Base-by-base conservation (phyloP, 2,888 invertebrate species). In the Gymnoscelis rufifasciata region DNA sequence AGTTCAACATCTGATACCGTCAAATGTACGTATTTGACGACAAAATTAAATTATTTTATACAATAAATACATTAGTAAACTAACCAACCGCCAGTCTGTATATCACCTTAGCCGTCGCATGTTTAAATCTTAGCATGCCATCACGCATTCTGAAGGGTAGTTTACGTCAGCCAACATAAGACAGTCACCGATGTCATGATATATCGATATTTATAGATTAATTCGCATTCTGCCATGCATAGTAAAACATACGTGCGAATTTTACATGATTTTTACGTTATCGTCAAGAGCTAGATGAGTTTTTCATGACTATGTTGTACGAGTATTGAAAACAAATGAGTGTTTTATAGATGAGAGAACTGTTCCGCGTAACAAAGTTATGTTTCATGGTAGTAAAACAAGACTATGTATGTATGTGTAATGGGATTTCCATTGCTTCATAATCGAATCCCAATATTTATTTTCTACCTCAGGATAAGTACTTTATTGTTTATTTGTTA, bases 91-190 rank as follows among this genome's bases (percentile, higher is more conserved):
- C n/a, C n/a, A n/a, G n/a, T n/a, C n/a, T n/a, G n/a, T n/a, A n/a
- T n/a, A n/a, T n/a, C n/a, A n/a, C n/a, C n/a, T 33, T 37, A 46
- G 36, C 27, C 38, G 26, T 50, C 35, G 43, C 52, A 52, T 52
- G 45, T 54, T 55, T 58, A 58, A 54, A 55, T 19, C 50, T 54
- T 40, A 45, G 52, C 54, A 53, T 62, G 41, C 45, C 43, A 51
- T 58, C 66, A 69, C 64, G 68, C 62, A 56, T 35, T 38, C 35
- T 33, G 42, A 47, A 43, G 47, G 53, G 50, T 54, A 51, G 43
- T 66, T 64, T 62, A 61, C 66, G 59, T 64, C 56, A 52, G 56
- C 58, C 56, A 45, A 51, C 63, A 62, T 64, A 62, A 62, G 58
- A 59, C 56, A 54, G 51, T 57, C 56, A 54, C 50, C 50, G 48